Evolutionary conservation across 2,888 invertebrate species (phyloP).

Genomic region (Atethmia centrago): DNA sequence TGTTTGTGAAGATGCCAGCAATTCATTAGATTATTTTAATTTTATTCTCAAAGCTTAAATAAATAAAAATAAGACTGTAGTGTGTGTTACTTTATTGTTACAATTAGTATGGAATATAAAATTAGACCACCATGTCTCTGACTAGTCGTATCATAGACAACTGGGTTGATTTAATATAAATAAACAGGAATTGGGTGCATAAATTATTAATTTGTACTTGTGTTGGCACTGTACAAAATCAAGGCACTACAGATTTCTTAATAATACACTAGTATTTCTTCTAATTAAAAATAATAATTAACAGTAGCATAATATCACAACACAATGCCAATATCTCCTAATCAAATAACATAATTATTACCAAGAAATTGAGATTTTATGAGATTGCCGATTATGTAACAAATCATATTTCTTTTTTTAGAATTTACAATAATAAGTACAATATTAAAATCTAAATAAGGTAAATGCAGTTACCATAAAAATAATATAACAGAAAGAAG

Average conservation of each 20-base stretch:
- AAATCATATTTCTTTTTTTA: not conserved
- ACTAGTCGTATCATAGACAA: conserved; percentile 20
- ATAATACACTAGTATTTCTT: conserved; percentile 14
- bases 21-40: conserved; percentile 73
- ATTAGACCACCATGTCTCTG: conserved; percentile 29
- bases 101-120: conserved; percentile 36
- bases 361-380: conserved; percentile 8
- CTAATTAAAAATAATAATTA: conserved; percentile 16
- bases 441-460: not conserved
- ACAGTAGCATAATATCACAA: conserved; percentile 64
- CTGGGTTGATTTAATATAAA: not conserved
- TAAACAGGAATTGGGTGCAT: conserved; percentile 3
- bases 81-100: conserved; percentile 56
- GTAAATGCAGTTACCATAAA: not conserved
- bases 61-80: conserved; percentile 54
- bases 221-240: conserved; percentile 10
- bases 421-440: conserved; percentile 19
- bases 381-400: not conserved
- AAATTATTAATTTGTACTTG: conserved; percentile 11
- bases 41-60: conserved; percentile 18
- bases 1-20: conserved; percentile 86
- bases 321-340: conserved; percentile 18
- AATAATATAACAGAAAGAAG: not conserved
- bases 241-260: conserved; percentile 16
- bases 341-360: not conserved